Conservation (phyloP, 2,888 invertebrate genomes). For the Drosophila melanosoma region DNA sequence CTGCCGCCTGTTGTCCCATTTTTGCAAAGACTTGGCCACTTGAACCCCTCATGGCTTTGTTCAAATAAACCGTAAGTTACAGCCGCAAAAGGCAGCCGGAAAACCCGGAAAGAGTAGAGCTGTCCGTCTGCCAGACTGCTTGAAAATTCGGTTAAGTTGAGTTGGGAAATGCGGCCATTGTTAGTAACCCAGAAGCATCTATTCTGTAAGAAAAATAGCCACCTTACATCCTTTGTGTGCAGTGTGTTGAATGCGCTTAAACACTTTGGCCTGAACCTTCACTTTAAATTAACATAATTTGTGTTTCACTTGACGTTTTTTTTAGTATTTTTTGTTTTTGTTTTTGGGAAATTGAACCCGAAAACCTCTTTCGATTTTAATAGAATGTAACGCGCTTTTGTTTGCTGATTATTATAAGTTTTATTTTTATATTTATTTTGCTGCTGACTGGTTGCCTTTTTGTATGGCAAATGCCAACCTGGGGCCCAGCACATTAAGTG, state of each 20-base stretch:
- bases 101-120: slow-evolving; percentile 16
- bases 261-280: slow-evolving; percentile 60
- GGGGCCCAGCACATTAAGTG: slow-evolving; percentile 61
- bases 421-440: slow-evolving; percentile 55
- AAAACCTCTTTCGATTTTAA: slow-evolving; percentile 67
- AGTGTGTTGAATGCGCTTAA: slow-evolving; percentile 63
- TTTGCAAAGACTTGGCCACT: slow-evolving; percentile 47
- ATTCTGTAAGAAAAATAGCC: not conserved
- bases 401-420: slow-evolving; percentile 78
- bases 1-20: slow-evolving; percentile 23
- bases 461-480: slow-evolving; percentile 65
- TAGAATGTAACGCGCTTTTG: slow-evolving; percentile 73
- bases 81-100: slow-evolving; percentile 59
- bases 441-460: slow-evolving; percentile 52
- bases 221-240: slow-evolving; percentile 30
- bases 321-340: slow-evolving; percentile 32
- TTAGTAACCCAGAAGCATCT: slow-evolving; percentile 11
- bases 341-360: slow-evolving; percentile 26
- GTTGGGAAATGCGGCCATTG: slow-evolving; percentile 39
- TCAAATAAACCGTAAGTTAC: slow-evolving; percentile 71
- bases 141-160: slow-evolving; percentile 65
- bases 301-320: slow-evolving; percentile 57
- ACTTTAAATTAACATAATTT: slow-evolving; percentile 79
- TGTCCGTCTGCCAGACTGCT: slow-evolving; percentile 39
- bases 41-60: slow-evolving; percentile 50